phyloP scores from a whole-genome alignment of 1,140 invertebrate genomes.

The Tribolium castaneum region DNA sequence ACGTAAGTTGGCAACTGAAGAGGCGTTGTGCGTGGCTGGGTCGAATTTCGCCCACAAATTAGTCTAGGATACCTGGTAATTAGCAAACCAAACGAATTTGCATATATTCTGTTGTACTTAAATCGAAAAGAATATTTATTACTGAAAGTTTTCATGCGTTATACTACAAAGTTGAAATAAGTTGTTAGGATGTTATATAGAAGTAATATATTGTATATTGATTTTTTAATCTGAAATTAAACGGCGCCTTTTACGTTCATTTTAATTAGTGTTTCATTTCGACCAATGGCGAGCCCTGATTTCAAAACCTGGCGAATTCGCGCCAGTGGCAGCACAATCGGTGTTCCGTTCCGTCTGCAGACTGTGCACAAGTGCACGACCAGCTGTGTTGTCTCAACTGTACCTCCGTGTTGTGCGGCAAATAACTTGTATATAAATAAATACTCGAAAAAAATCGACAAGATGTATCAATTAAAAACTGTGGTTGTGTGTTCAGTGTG shows the following conservation, averaged over 20 bases:
- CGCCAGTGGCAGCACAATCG: background rate
- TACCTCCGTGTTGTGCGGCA: conserved; percentile 10
- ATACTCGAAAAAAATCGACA: background rate
- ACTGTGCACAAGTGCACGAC: conserved; percentile 12
- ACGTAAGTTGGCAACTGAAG: too few species aligned
- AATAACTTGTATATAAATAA: conserved; percentile 32
- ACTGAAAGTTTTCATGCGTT: background rate
- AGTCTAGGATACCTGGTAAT: conserved; percentile 26
- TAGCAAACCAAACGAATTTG: conserved; percentile 12
- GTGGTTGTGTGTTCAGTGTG: conserved; percentile 26
- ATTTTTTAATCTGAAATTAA: conserved; percentile 34
- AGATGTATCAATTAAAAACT: conserved; percentile 37
- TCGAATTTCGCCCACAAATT: background rate
- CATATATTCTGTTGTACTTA: conserved; percentile 24
- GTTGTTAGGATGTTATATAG: conserved; percentile 18
- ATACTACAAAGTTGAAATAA: conserved; percentile 15
- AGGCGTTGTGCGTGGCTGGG: too few species aligned
- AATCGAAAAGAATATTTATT: conserved; percentile 20
- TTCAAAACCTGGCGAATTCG: background rate
- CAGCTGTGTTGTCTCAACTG: conserved; percentile 30
- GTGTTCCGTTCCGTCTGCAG: background rate
- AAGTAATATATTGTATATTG: conserved; percentile 22
- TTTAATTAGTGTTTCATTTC: conserved; percentile 7
- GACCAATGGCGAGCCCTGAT: background rate
- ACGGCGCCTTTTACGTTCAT: conserved; percentile 21